Evolutionary conservation across 2,888 invertebrate genomes (phyloP).

Genomic region (Troides oblongomaculatus): DNA sequence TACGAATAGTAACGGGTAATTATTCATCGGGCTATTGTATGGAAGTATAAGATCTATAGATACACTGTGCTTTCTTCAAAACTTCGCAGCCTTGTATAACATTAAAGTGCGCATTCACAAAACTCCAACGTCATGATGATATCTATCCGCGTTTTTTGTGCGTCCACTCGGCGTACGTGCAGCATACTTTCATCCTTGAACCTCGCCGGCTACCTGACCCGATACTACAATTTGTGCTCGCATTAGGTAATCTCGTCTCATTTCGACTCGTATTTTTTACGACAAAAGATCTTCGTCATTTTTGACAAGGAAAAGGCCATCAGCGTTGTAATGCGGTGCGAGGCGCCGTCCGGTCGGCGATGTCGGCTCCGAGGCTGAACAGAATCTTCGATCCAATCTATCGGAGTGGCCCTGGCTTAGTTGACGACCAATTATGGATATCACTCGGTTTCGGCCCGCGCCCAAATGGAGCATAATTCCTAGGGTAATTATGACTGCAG

Average conservation of each 20-base stretch:
- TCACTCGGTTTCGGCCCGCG: slow-evolving; percentile 66
- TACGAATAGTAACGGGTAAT: neutral
- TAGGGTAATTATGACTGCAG: slow-evolving; percentile 77
- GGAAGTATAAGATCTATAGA: neutral
- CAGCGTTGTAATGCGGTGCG: slow-evolving; percentile 72
- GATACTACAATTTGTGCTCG: slow-evolving; percentile 69
- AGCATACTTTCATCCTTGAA: slow-evolving; percentile 25
- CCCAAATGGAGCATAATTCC: slow-evolving; percentile 78
- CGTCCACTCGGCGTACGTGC: slow-evolving; percentile 4
- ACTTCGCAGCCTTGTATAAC: neutral
- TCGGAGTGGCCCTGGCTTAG: slow-evolving; percentile 46
- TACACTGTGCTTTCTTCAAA: slow-evolving; percentile 15
- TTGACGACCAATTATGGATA: slow-evolving; percentile 79
- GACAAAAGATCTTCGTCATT: slow-evolving; percentile 78
- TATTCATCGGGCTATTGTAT: neutral
- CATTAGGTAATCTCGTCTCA: slow-evolving; percentile 72
- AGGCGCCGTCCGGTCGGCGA: slow-evolving; percentile 72
- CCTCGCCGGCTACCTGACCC: slow-evolving; percentile 57
- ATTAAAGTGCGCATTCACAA: slow-evolving; percentile 3
- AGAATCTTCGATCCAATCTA: slow-evolving; percentile 63
- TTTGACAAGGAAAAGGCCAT: slow-evolving; percentile 80
- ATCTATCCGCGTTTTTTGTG: slow-evolving; percentile 20
- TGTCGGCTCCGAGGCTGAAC: slow-evolving; percentile 64
- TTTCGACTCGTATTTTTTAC: slow-evolving; percentile 72
- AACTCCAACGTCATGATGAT: slow-evolving; percentile 18